These are phyloP conservation scores for Thamnophis elegans DNA, from an alignment of 2,797 vertebrate genomes.

Conservation along the genomic window DNA sequence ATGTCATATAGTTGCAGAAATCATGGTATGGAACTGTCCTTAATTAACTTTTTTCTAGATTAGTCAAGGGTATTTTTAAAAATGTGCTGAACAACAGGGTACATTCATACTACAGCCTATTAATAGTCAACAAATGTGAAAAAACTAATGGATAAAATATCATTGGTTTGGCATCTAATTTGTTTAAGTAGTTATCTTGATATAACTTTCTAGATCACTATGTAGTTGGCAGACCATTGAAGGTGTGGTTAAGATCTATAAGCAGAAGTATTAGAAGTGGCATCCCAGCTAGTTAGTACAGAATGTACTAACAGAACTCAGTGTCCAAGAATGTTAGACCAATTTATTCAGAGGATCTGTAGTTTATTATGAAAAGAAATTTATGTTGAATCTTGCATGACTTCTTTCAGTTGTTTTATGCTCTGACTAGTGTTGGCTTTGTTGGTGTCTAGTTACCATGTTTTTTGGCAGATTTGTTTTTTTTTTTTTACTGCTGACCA, in stretches of 20 bases:
- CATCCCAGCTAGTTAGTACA: not conserved
- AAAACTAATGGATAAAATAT: not conserved
- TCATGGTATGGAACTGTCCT: accelerated
- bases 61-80: constrained; percentile 15
- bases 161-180: constrained; percentile 5
- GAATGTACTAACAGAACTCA: not conserved
- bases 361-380: not conserved
- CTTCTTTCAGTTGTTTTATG: too few relatives aligned
- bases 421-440: not conserved
- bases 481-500: not conserved
- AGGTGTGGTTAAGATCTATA: constrained; percentile 29
- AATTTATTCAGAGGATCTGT: not conserved
- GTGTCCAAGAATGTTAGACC: not conserved
- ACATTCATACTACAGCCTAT: not conserved
- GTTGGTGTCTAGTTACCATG: not conserved
- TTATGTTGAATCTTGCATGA: not conserved
- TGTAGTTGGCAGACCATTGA: not conserved
- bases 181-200: constrained; percentile 26
- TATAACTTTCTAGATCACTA: constrained; percentile 23
- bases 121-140: constrained; percentile 6
- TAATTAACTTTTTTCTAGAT: not conserved
- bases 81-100: not conserved
- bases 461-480: not conserved
- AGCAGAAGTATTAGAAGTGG: constrained; percentile 5
- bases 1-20: not conserved